Evolutionary conservation across 2,888 invertebrate species (phyloP), one percentile per base, ranked within the genome.

Genomic region (Polydrusus pterygomalis): DNA sequence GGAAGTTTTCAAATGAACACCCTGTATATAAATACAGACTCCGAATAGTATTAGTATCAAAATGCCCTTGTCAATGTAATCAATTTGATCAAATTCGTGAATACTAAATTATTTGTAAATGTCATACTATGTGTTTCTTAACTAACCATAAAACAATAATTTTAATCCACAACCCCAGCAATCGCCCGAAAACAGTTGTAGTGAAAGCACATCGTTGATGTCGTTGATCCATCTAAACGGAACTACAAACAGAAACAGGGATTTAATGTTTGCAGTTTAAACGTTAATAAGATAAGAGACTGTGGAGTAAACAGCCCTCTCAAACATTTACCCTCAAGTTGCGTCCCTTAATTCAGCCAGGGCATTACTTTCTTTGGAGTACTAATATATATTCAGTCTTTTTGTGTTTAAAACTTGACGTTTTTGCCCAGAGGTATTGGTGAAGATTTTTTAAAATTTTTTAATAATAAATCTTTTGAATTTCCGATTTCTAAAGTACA

Each of bases 261-360:
- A 80, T 79, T 79, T 77, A 80, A 81, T 80, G 77, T 80, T 81
- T 80, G 79, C 79, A 77, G 77, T 81, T 80, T 78, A 77, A 78
- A 65, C 79, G 77, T 79, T 84, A 83, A 82, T 83, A 84, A 84
- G 85, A 83, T 83, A 83, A 83, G 81, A 82, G 81, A 82, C 74
- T 83, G 80, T 82, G 82, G 79, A 83, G 80, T 79, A 83, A 80
- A 82, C 82, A 80, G 65, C 74, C 80, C 73, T 47, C 73, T 79
- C 77, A 80, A 81, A 82, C 81, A 81, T 82, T 81, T 81, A 74
- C 76, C 79, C 56, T 56, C 54, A 62, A 75, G 51, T 71, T 71
- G 54, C 54, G 68, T 49, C 68, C 68, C 74, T 77, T 43, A 54
- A 60, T 51, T 54, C 70, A 70, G 34, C 60, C 38, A 38, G 54